Percentiles rank a stretch among this genome's conserved stretches.
phyloP scores from a whole-genome alignment of 1,140 invertebrate species.

The Contarinia nasturtii region DNA sequence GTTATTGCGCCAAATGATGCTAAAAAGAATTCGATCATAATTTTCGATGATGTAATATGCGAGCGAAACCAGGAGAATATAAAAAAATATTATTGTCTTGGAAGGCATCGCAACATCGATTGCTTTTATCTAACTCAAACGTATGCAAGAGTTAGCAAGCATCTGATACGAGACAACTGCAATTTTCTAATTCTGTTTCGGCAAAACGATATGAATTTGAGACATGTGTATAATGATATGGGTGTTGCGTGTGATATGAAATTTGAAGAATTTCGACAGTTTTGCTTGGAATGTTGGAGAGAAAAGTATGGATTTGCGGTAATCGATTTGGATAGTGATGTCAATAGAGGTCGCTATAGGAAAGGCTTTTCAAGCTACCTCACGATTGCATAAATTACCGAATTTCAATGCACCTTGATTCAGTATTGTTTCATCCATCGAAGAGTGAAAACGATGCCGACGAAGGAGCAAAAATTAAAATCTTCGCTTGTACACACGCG shows the following conservation, averaged over 20 bases:
- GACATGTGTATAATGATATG: conserved; percentile 20
- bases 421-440: not conserved
- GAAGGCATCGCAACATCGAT: conserved; percentile 18
- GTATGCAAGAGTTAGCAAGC: conserved; percentile 21
- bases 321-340: conserved; percentile 13
- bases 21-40: conserved; percentile 13
- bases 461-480: not conserved
- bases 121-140: conserved; percentile 22
- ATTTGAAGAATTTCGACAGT: conserved; percentile 11
- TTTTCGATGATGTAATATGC: conserved; percentile 22
- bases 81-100: conserved; percentile 20
- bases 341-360: conserved; percentile 11
- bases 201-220: conserved; percentile 23
- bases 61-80: conserved; percentile 16
- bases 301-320: conserved; percentile 13
- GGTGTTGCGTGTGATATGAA: conserved; percentile 15
- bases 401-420: no score
- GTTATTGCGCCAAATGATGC: conserved; percentile 7
- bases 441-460: no score
- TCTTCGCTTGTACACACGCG: not conserved
- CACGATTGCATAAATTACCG: not conserved
- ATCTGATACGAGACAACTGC: conserved; percentile 20
- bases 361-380: conserved; percentile 10
- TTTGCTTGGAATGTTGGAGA: conserved; percentile 10
- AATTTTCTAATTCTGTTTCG: conserved; percentile 22